These are phyloP conservation scores for Protomyctophum bolini DNA, from an alignment of 2,113 vertebrate genomes.

Conservation along the genomic window DNA sequence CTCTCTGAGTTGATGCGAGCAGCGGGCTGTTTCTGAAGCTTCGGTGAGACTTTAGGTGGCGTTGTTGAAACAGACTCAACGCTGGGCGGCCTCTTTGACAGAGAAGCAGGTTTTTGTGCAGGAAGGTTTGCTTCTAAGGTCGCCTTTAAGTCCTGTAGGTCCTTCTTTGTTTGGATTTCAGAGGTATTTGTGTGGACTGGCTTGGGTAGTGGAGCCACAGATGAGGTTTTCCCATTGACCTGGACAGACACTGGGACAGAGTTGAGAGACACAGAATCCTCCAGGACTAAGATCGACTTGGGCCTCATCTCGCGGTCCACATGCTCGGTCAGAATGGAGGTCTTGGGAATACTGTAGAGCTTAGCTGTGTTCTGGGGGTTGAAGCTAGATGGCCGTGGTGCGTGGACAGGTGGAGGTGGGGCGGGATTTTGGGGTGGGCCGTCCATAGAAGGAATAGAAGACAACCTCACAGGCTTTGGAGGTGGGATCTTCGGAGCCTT, in stretches of 20 bases:
- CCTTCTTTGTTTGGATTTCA: constrained; percentile 36
- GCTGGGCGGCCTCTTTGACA: constrained; percentile 26
- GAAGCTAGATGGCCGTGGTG: constrained; percentile 73
- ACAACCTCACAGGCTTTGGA: constrained; percentile 71
- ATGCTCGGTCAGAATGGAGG: constrained; percentile 43
- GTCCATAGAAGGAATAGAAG: constrained; percentile 68
- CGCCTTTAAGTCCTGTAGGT: constrained; percentile 43
- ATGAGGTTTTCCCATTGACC: constrained; percentile 48
- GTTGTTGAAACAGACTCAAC: constrained; percentile 10
- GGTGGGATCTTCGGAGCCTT: constrained; percentile 71
- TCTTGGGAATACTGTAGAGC: constrained; percentile 63
- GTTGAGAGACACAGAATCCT: constrained; percentile 60
- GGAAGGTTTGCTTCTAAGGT: constrained; percentile 33
- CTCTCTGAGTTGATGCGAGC: constrained; percentile 16
- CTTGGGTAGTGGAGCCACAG: constrained; percentile 47
- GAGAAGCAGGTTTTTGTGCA: constrained; percentile 7
- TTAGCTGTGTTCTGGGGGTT: constrained; percentile 79
- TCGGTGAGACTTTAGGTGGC: constrained; percentile 37
- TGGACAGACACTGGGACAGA: constrained; percentile 35
- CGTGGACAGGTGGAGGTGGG: constrained; percentile 49
- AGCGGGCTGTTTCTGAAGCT: constrained; percentile 31
- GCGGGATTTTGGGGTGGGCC: constrained; percentile 49
- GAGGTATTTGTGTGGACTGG: constrained; percentile 55
- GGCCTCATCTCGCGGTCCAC: constrained; percentile 52
- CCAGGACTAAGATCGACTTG: constrained; percentile 71